Evolutionary conservation across 2,797 vertebrate genomes (phyloP).

Genomic region (Myripristis murdjan): DNA sequence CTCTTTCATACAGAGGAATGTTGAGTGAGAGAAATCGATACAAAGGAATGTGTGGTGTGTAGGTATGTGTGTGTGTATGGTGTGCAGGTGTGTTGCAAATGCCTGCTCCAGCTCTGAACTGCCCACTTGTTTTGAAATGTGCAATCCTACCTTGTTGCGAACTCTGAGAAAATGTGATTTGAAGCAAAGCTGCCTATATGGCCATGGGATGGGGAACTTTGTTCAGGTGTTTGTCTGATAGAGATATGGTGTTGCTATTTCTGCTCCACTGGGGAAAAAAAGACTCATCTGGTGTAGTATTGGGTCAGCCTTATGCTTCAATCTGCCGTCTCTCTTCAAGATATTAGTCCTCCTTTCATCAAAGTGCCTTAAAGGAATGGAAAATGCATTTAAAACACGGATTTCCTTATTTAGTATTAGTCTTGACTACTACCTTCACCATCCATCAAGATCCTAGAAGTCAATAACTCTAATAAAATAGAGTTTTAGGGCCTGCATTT

Average conservation of each 20-base stretch:
- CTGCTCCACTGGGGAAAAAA: background rate
- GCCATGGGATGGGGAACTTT: background rate
- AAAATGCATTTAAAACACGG: too few species aligned
- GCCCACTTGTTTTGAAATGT: constrained; percentile 47
- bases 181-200: constrained; percentile 13
- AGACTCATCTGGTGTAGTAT: too few species aligned
- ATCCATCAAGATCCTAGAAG: too few species aligned
- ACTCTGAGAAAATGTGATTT: constrained; percentile 9
- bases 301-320: too few species aligned
- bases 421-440: too few species aligned
- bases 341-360: too few species aligned
- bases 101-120: constrained; percentile 36
- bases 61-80: background rate
- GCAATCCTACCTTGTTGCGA: constrained; percentile 32
- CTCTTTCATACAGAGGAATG: constrained; percentile 59
- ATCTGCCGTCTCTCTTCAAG: too few species aligned
- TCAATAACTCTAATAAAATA: too few species aligned
- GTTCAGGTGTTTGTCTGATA: constrained; percentile 6
- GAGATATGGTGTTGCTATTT: background rate
- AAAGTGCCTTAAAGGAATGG: too few species aligned
- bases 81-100: constrained; percentile 26
- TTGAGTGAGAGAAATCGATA: constrained; percentile 46
- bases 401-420: too few species aligned
- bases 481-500: too few species aligned
- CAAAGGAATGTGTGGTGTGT: constrained; percentile 42